Percentiles rank a stretch among this genome's conserved stretches.
These are phyloP conservation scores for Phrynocephalus guinanensis DNA, from an alignment of 2,797 vertebrate genomes.

Conservation along the genomic window DNA sequence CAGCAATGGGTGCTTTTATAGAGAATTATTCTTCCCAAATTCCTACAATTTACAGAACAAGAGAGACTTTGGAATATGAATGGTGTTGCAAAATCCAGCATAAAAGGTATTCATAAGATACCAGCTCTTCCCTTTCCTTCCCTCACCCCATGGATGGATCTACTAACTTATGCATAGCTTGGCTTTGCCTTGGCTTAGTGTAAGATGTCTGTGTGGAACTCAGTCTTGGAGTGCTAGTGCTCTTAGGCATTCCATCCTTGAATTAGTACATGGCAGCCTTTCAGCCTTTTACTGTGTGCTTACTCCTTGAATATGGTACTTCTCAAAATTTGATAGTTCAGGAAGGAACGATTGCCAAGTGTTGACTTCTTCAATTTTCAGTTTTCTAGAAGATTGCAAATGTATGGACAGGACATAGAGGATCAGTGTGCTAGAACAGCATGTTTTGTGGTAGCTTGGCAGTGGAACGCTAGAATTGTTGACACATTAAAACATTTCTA, in stretches of 20 bases:
- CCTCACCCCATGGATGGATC: not conserved
- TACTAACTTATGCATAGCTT: not conserved
- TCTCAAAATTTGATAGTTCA: not conserved
- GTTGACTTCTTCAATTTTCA: not conserved
- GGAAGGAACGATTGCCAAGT: not conserved
- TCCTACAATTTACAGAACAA: no score
- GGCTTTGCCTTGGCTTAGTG: not conserved
- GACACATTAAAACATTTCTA: not conserved
- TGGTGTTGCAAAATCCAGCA: no score
- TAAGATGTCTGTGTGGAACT: not conserved
- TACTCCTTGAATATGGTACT: not conserved
- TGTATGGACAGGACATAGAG: not conserved
- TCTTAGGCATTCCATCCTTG: not conserved
- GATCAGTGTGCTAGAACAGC: not conserved
- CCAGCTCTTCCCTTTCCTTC: not conserved
- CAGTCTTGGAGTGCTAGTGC: not conserved
- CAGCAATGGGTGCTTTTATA: no score
- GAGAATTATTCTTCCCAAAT: no score
- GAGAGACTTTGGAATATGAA: no score
- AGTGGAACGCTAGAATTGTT: not conserved
- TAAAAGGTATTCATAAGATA: not conserved
- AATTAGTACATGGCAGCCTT: not conserved
- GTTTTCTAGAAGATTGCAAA: not conserved
- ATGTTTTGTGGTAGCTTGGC: not conserved
- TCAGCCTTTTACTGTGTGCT: not conserved